Evolutionary conservation across 2,888 invertebrate genomes (phyloP).

Genomic region (Spodoptera exigua): DNA sequence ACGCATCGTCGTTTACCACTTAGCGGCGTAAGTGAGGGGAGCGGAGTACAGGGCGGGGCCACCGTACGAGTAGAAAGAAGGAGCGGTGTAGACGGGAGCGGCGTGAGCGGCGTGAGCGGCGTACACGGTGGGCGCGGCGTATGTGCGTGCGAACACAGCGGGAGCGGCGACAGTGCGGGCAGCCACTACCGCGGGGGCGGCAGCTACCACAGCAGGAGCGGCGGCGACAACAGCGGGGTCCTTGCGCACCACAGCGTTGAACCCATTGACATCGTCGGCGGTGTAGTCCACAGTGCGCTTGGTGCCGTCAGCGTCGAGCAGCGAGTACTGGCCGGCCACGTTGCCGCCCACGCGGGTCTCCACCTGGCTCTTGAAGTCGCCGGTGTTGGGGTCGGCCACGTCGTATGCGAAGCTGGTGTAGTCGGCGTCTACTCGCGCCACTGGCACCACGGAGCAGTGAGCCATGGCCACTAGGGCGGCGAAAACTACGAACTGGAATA

Average conservation of each 20-base stretch:
- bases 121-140: conserved; percentile 56
- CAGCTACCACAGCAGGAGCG: conserved; percentile 72
- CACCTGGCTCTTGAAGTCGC: conserved; percentile 88
- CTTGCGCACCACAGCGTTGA: conserved; percentile 88
- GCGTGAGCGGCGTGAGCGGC: conserved; percentile 37
- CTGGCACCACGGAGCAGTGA: conserved; percentile 75
- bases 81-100: conserved; percentile 18
- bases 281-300: conserved; percentile 88
- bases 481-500: conserved; percentile 78
- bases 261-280: conserved; percentile 86
- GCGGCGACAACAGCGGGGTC: conserved; percentile 76
- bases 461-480: conserved; percentile 74
- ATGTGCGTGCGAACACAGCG: conserved; percentile 53
- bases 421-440: conserved; percentile 74
- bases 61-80: conserved; percentile 28
- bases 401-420: conserved; percentile 85
- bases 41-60: conserved; percentile 44
- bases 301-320: conserved; percentile 88
- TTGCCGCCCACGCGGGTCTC: conserved; percentile 87
- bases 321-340: conserved; percentile 88
- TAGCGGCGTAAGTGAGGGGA: conserved; percentile 47
- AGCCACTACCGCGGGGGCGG: conserved; percentile 61
- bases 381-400: conserved; percentile 88
- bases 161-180: conserved; percentile 59
- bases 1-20: conserved; percentile 54